phyloP scores from a whole-genome alignment of 2,888 invertebrate genomes.

The Stenotaenia linearis region DNA sequence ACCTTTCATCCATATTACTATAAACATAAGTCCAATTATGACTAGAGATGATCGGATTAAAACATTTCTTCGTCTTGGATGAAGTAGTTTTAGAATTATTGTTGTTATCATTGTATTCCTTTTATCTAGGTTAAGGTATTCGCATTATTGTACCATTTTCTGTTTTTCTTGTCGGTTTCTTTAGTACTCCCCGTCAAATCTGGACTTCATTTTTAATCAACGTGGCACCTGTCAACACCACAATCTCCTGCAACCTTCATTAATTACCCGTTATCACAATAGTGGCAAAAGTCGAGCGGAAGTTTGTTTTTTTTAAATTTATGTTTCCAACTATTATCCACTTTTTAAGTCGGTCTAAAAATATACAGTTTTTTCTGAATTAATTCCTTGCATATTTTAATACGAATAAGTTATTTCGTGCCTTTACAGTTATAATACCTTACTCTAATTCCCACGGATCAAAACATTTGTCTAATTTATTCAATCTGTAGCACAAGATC shows the following conservation, averaged over 20 bases:
- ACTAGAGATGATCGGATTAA: not conserved
- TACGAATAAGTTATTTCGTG: too few relatives aligned
- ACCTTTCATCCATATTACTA: not conserved
- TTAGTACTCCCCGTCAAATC: not conserved
- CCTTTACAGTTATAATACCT: too few relatives aligned
- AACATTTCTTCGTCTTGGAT: not conserved
- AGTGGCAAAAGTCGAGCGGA: not conserved
- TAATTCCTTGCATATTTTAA: too few relatives aligned
- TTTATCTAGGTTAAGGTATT: not conserved
- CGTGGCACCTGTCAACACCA: not conserved
- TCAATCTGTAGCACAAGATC: not conserved
- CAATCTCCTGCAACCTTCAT: not conserved
- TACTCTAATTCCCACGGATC: not conserved
- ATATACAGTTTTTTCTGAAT: not conserved
- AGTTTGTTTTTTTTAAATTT: not conserved
- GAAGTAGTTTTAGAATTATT: not conserved
- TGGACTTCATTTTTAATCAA: not conserved
- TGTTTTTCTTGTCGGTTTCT: not conserved
- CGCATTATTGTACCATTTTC: not conserved
- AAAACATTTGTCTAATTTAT: not conserved
- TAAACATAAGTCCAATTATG: not conserved
- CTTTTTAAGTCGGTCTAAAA: not conserved
- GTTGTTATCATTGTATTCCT: not conserved
- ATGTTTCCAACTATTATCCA: not conserved
- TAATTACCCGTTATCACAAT: not conserved